These are phyloP conservation scores for Planococcus citri DNA, from an alignment of 1,140 invertebrate species.

Conservation along the genomic window DNA sequence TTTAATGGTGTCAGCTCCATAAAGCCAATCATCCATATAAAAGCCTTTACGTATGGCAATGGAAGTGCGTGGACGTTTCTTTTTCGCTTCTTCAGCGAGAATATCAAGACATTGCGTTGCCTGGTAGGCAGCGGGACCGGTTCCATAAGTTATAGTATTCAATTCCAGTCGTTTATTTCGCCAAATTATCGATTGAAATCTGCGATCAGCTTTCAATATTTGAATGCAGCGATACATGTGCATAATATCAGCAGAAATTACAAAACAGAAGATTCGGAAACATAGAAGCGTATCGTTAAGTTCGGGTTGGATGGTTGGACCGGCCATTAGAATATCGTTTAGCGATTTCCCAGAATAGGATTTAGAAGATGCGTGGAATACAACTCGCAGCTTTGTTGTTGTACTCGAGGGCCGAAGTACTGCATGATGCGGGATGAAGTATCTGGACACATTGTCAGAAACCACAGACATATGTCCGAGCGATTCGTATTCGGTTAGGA, in stretches of 20 bases:
- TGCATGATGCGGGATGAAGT: too few relatives aligned
- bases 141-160: slow-evolving; percentile 33
- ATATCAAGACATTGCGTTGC: slow-evolving; percentile 31
- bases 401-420: too few relatives aligned
- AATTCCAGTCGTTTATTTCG: slow-evolving; percentile 10
- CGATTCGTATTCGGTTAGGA: too few relatives aligned
- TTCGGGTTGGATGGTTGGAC: slow-evolving; percentile 24
- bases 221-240: slow-evolving; percentile 21
- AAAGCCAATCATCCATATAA: too few relatives aligned
- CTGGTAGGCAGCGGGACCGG: slow-evolving; percentile 32
- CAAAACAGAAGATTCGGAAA: slow-evolving; percentile 26
- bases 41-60: too few relatives aligned
- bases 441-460: too few relatives aligned
- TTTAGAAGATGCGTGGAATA: slow-evolving; percentile 27
- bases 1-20: slow-evolving; percentile 26
- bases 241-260: slow-evolving; percentile 9
- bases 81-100: neutral
- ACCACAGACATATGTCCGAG: too few relatives aligned
- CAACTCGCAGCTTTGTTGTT: too few relatives aligned
- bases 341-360: slow-evolving; percentile 28
- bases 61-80: neutral
- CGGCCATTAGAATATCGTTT: slow-evolving; percentile 32
- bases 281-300: slow-evolving; percentile 30
- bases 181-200: too few relatives aligned
- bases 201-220: neutral